A percentile compares a stretch with the other conserved stretches of the same genome.
Conservation (phyloP, 2,797 vertebrate genomes). For the Melanotaenia pygmaea region DNA sequence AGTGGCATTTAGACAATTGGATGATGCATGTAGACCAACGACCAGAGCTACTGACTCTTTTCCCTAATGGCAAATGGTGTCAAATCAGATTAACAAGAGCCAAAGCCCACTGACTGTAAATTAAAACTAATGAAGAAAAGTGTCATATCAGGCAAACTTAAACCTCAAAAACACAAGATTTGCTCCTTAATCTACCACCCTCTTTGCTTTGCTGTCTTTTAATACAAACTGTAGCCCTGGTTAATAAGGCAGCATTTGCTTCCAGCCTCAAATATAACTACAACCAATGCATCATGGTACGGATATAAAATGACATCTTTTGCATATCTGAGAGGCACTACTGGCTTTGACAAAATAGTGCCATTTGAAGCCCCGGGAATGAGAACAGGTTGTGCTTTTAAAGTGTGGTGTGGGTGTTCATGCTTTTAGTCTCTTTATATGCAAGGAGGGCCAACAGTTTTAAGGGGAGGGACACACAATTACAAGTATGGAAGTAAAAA, state of each 20-base stretch:
- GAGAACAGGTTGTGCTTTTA: constrained; percentile 19
- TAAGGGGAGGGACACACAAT: neutral
- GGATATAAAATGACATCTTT: constrained; percentile 4
- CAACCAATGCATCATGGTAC: constrained; percentile 4
- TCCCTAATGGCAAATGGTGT: too few species aligned
- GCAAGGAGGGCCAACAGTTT: neutral
- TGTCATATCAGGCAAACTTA: neutral
- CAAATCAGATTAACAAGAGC: too few species aligned
- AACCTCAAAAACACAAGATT: neutral
- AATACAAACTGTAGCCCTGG: neutral
- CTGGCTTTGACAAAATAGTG: neutral
- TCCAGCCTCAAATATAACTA: constrained; percentile 5
- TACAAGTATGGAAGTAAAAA: neutral
- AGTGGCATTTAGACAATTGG: too few species aligned
- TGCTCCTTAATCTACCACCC: neutral
- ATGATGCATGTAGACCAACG: too few species aligned
- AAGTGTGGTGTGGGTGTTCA: constrained; percentile 1
- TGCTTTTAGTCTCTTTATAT: constrained; percentile 9
- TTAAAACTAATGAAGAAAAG: neutral
- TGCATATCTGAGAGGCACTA: neutral
- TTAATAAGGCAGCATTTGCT: constrained; percentile 5
- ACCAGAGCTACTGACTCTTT: too few species aligned
- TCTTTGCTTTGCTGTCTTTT: too few species aligned
- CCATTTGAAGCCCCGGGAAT: neutral
- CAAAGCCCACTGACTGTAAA: neutral